Base-by-base conservation (phyloP, 2,888 invertebrate species). In the Vesta saturnalis region DNA sequence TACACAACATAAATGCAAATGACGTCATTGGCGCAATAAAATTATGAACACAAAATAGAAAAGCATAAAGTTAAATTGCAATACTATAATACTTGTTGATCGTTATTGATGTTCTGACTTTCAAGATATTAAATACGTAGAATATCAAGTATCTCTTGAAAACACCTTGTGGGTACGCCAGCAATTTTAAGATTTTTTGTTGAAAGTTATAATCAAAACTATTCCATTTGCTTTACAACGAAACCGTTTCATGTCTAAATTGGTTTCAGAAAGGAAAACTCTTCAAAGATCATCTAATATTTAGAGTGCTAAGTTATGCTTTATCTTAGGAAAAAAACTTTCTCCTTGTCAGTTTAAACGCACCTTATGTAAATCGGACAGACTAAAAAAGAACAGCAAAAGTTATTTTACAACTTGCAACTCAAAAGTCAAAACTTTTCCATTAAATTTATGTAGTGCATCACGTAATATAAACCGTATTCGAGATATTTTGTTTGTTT, bases 361-460 rank as follows among this genome's bases (percentile, higher is more conserved):
- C 56, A 60, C 64, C 59, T 68, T 60, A 68, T 68, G 68, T 23
- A 68, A 68, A 69, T 69, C 64, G 64, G 52, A 61, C 46, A 47
- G 59, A 55, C 60, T 57, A 59, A 61, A 66, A 56, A 60, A 57
- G 63, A 55, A 47, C 43, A 39, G 39, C 49, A 60, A 18, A 67
- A 64, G 55, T 67, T 63, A 67, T 67, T 59, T 63, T 67, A 67
- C 58, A 57, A 63, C 67, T 67, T 67, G 60, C 59, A 67, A 60
- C 63, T 67, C 59, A 67, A 63, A 67, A 67, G 67, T 67, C 61
- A 52, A 65, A 69, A 69, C 69, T 69, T 69, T 69, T 65, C 60
- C 69, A 65, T 69, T 69, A 69, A 69, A 69, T 69, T 69, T 69
- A 69, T 64, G 59, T 69, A 65, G 52, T 69, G 61, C 65, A 61